phyloP scores from a whole-genome alignment of 2,797 vertebrate genomes.

The Potorous gilbertii region DNA sequence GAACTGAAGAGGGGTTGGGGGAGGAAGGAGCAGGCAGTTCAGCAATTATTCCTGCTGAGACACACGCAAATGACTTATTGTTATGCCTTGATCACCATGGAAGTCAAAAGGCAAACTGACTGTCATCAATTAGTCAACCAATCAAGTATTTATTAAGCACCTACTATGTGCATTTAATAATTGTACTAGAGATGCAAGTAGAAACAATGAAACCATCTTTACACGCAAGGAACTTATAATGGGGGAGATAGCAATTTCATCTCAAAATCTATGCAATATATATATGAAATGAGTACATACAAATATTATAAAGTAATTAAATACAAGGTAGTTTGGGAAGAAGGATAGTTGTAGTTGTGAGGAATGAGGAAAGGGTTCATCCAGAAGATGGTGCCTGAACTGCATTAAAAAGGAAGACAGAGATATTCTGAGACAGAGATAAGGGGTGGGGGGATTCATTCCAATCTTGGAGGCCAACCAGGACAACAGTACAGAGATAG shows the following conservation, averaged over 20 bases:
- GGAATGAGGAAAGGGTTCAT: neutral
- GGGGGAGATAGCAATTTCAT: neutral
- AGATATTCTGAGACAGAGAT: neutral
- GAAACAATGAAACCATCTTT: neutral
- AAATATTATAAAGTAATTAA: neutral
- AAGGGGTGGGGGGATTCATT: neutral
- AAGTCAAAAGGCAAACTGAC: conserved; percentile 16
- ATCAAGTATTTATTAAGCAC: neutral
- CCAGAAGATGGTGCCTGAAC: neutral
- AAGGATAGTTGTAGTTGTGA: neutral
- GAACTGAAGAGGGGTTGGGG: neutral
- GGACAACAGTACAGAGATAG: neutral
- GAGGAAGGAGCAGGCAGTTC: neutral
- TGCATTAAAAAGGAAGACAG: neutral
- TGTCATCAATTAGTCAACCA: neutral
- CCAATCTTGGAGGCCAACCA: neutral
- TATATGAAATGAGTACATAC: neutral
- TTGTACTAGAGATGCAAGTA: neutral
- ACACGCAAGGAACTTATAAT: neutral
- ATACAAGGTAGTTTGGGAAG: neutral
- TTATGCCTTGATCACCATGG: neutral
- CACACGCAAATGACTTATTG: no score
- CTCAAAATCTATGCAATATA: neutral
- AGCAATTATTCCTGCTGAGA: neutral
- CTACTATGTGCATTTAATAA: neutral